A percentile compares a stretch with the other conserved stretches of the same genome.
These are phyloP conservation scores for Imbricaverruca yamaguchii DNA, from an alignment of 2,888 invertebrate genomes.

Conservation along the genomic window DNA sequence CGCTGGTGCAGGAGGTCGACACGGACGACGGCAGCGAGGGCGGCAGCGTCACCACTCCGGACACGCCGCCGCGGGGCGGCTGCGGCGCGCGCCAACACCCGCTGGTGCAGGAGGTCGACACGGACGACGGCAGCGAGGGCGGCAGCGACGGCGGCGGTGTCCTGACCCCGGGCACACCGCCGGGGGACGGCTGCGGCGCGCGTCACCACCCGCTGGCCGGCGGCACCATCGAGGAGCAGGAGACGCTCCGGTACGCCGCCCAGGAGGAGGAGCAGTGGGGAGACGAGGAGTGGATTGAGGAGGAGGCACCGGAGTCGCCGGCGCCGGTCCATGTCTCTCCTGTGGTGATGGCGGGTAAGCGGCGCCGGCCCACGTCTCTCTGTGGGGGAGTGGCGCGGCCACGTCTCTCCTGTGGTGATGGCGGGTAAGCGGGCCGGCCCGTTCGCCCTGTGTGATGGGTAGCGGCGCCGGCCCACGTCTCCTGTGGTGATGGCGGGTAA, in stretches of 20 bases:
- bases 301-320: neutral
- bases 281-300: neutral
- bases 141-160: neutral
- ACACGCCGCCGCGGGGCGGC: neutral
- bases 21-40: neutral
- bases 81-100: no score
- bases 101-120: neutral
- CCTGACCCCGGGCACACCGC: neutral
- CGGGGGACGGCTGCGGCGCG: no score
- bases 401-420: no score
- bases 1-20: constrained; percentile 3
- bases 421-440: no score
- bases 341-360: neutral
- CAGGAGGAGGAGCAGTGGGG: neutral
- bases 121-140: neutral
- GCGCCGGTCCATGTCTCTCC: no score
- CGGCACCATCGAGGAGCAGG: neutral
- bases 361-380: no score
- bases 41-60: neutral
- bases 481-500: no score
- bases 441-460: no score
- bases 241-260: neutral
- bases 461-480: neutral
- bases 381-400: no score
- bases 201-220: neutral